phyloP scores from a whole-genome alignment of 2,113 vertebrate species.

The Clarias magur region DNA sequence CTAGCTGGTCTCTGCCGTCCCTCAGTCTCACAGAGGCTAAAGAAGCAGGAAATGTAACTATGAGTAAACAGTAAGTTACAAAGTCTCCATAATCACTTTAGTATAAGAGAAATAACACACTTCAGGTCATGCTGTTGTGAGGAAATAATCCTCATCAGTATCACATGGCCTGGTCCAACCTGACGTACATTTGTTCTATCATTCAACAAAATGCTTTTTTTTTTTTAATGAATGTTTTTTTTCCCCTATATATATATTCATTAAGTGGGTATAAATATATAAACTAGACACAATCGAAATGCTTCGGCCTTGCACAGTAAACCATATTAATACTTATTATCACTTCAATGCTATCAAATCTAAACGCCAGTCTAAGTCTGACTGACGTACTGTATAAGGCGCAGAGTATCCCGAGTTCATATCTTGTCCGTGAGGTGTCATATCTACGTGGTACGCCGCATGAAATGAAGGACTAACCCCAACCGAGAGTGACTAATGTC shows the following conservation, averaged over 20 bases:
- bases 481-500: conserved; percentile 29
- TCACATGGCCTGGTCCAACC: not conserved
- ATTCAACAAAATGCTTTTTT: not conserved
- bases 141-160: not conserved
- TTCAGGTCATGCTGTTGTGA: not conserved
- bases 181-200: not conserved
- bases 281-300: not conserved
- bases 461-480: conserved; percentile 10
- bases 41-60: not conserved
- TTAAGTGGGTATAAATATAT: not conserved
- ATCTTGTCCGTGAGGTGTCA: not conserved
- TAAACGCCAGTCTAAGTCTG: not conserved
- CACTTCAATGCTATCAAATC: not conserved
- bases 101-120: not conserved
- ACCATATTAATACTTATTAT: not conserved
- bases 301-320: not conserved
- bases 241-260: not conserved
- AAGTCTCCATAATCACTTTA: not conserved
- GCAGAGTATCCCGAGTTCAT: not conserved
- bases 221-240: not conserved
- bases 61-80: not conserved
- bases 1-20: not conserved
- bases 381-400: not conserved
- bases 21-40: no score
- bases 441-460: not conserved